phyloP scores from a whole-genome alignment of 2,113 vertebrate genomes.

The Strigops habroptila region DNA sequence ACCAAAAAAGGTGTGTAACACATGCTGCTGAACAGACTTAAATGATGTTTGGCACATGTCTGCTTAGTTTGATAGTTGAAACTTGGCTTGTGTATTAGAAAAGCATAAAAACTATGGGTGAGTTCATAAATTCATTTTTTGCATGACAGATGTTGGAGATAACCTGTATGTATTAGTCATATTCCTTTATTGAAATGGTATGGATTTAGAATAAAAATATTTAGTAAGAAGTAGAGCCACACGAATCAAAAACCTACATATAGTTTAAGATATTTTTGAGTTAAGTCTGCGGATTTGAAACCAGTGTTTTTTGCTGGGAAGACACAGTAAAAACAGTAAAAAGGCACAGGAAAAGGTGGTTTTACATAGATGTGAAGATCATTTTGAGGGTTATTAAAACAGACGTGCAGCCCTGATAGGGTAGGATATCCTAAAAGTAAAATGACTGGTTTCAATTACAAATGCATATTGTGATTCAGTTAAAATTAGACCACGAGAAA shows the following conservation, averaged over 20 bases:
- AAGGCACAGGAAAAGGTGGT: background rate
- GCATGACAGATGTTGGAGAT: background rate
- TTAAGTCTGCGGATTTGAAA: background rate
- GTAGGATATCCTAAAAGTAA: constrained; percentile 29
- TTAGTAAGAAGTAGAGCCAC: background rate
- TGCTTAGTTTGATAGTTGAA: background rate
- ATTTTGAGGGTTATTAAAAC: constrained; percentile 3
- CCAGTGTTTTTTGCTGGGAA: background rate
- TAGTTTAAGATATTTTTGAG: background rate
- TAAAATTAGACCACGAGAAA: constrained; percentile 46
- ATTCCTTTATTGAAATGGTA: background rate
- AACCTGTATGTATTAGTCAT: background rate
- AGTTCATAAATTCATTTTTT: background rate
- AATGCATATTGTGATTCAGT: background rate
- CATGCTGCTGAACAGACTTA: background rate
- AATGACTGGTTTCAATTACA: constrained; percentile 40
- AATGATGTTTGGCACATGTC: background rate
- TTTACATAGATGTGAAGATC: background rate
- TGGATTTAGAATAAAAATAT: background rate
- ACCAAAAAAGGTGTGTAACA: background rate
- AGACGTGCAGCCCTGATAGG: background rate
- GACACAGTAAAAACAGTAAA: background rate
- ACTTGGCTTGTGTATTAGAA: background rate
- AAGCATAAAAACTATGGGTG: background rate
- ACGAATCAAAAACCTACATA: background rate